Evolutionary conservation across 64 coral and sea anemone genomes (phyloP), one percentile per base, ranked within the genome.

Genomic region (Stylophora pistillata): DNA sequence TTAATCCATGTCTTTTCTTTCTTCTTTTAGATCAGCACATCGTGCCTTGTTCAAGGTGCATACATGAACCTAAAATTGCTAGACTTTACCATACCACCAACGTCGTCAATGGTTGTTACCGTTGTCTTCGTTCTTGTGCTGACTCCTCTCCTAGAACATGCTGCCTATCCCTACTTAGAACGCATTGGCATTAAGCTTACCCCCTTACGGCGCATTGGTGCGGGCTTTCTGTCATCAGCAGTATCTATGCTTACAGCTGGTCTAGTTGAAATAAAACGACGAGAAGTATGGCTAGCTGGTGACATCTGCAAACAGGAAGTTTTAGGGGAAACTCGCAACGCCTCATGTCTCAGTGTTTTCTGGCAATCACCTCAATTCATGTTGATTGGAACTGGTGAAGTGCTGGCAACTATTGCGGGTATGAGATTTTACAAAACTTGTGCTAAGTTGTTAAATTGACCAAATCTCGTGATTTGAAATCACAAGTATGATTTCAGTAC

Each of bases 181-280:
- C 56, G 72, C 58, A 72, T 58, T 72, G 94, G 94, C 17, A 20
- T 95, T 47, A 69, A 34, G 5, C 73, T 89, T 20, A 96, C 94
- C 13, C 90, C 90, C 26, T 66, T 96, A 23, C 86, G 80, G 30
- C 80, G 91, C 58, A 92, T 96, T 77, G 86, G 94, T 29, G 80
- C 62, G 33, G 94, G 94, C 72, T 89, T 96, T 86, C 47, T 96
- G 11, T 89, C 92, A 74, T 78, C 94, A 17, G 90, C 94, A 15
- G 78, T 79, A n/a, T 96, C 94, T 71, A 64, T 89, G 58, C 66
- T 37, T 31, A 86, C 92, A 9, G 94, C 94, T 21, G 90, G 94
- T 1, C 61, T 65, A 62, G 65, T 96, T 56, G 94, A 93, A 60
- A 93, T 88, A 14, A 29, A 64, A 65, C 55, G 91, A 37, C 82